Conservation (phyloP, 92 coral and sea anemone genomes). For the Zoanthus solanderi region DNA sequence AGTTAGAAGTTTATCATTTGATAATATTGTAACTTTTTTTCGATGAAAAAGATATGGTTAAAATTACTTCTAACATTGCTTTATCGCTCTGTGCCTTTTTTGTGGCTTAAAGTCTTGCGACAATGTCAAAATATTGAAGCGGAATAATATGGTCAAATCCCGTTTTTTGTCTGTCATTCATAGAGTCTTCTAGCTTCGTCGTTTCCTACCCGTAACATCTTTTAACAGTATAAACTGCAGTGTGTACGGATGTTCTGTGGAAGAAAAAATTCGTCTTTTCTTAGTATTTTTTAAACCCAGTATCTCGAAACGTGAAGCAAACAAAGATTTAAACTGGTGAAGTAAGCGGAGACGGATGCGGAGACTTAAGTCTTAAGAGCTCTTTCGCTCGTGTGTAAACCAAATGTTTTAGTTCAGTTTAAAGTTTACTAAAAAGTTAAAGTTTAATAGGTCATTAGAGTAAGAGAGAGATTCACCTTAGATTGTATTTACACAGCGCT, state of each 20-base stretch:
- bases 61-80: too few relatives aligned
- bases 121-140: too few relatives aligned
- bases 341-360: too few relatives aligned
- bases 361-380: not conserved
- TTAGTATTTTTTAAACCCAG: not conserved
- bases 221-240: slow-evolving; percentile 81
- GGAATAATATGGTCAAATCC: too few relatives aligned
- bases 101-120: too few relatives aligned
- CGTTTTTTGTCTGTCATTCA: not conserved
- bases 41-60: too few relatives aligned
- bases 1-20: too few relatives aligned
- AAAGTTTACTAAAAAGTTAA: too few relatives aligned
- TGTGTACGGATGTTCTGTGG: slow-evolving; percentile 77
- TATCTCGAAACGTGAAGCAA: not conserved
- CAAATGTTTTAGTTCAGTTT: not conserved
- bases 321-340: too few relatives aligned
- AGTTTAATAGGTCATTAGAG: not conserved
- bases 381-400: too few relatives aligned
- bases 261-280: not conserved
- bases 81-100: too few relatives aligned
- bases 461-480: not conserved
- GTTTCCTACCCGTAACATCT: slow-evolving; percentile 74
- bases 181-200: slow-evolving; percentile 33
- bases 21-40: too few relatives aligned
- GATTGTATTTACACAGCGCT: not conserved